phyloP scores from a whole-genome alignment of 2,797 vertebrate genomes.

The Eutrigla gurnardus region DNA sequence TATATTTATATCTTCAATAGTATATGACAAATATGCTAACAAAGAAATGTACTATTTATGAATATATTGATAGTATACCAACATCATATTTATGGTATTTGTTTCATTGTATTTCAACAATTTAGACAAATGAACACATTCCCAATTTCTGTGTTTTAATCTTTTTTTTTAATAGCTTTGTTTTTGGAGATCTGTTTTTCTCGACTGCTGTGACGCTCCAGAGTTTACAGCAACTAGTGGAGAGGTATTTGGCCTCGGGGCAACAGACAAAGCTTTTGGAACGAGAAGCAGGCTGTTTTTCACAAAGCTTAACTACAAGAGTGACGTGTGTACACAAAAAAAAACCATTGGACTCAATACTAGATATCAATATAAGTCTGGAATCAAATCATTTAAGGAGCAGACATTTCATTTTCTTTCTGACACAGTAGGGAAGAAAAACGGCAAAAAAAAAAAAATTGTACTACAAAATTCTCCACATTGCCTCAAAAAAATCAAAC shows the following conservation, averaged over 20 bases:
- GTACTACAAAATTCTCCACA: too few species aligned
- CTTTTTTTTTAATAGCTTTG: not conserved
- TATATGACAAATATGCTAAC: too few species aligned
- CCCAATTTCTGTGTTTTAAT: not conserved
- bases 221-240: slow-evolving; percentile 3
- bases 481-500: too few species aligned
- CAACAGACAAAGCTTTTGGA: not conserved
- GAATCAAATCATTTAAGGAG: not conserved
- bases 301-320: not conserved
- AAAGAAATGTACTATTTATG: too few species aligned
- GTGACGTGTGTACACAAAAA: not conserved
- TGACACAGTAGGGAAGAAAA: not conserved
- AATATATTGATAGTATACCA: too few species aligned
- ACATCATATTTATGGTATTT: not conserved
- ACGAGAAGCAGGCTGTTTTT: not conserved
- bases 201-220: not conserved
- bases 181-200: not conserved
- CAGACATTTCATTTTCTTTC: not conserved
- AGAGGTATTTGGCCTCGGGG: slow-evolving; percentile 55
- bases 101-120: not conserved
- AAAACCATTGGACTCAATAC: not conserved
- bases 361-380: not conserved
- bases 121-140: not conserved
- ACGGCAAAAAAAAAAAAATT: not conserved
- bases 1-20: too few species aligned